Conservation (phyloP, 2,888 invertebrate species). For the Caradrina clavipalpis region DNA sequence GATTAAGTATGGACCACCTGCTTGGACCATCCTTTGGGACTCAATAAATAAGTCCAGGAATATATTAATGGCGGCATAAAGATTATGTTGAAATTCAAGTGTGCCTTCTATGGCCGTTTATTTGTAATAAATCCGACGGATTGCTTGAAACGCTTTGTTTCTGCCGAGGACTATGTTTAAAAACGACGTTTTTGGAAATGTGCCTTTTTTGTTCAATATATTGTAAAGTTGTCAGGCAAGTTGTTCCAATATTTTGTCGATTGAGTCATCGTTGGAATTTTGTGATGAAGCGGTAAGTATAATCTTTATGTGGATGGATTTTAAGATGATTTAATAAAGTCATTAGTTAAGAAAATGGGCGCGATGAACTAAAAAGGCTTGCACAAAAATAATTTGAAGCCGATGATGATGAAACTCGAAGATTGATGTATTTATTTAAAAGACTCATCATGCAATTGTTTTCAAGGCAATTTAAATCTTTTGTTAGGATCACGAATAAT, state of each 20-base stretch:
- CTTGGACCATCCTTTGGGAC: constrained; percentile 81
- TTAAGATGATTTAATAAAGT: constrained; percentile 36
- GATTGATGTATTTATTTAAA: constrained; percentile 10
- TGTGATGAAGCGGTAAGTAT: constrained; percentile 13
- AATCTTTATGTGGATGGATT: constrained; percentile 9
- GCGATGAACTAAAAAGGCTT: constrained; percentile 14
- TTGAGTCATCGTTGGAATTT: constrained; percentile 44
- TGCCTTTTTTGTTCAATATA: constrained; percentile 28
- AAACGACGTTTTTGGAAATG: constrained; percentile 20
- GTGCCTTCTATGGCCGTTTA: constrained; percentile 79
- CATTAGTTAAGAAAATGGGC: constrained; percentile 20
- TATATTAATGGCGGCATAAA: constrained; percentile 87
- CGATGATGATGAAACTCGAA: not conserved
- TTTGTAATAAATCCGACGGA: constrained; percentile 78
- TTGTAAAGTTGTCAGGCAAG: constrained; percentile 35
- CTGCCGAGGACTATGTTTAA: constrained; percentile 65
- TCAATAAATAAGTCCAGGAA: constrained; percentile 86
- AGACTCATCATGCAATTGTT: constrained; percentile 4
- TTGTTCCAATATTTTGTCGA: constrained; percentile 36
- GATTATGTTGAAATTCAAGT: constrained; percentile 85
- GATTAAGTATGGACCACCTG: constrained; percentile 91
- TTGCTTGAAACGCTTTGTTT: constrained; percentile 75
- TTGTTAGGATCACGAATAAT: constrained; percentile 16
- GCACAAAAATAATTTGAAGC: constrained; percentile 29
- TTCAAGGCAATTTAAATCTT: constrained; percentile 14